Evolutionary conservation across 2,113 vertebrate species (phyloP), one percentile per base, ranked within the genome.

Genomic region (Eleginops maclovinus): DNA sequence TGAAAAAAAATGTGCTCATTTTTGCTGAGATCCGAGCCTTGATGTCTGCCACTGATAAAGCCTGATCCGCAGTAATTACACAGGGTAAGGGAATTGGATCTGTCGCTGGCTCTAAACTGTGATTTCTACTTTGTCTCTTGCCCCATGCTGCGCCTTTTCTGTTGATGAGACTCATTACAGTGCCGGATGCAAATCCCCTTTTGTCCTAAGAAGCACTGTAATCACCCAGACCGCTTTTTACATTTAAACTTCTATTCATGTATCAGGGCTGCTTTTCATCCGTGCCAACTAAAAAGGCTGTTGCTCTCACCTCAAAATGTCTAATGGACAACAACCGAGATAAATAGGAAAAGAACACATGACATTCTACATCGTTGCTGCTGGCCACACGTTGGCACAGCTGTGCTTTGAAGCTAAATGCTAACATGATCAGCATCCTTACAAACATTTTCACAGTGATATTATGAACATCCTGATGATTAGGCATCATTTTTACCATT

Each of bases 1-100:
- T 85, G 54, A 87, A 88, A 83, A 85, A 88, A 89, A 84, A 85
- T 90, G 83, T 87, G 71, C 70, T 91, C 73, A 81, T 91, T 90
- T 86, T 87, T 58, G 17, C 70, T 55, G 63, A 75, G 86, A 90
- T 91, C 81, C 82, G 74, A 77, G 68, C 51, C 87, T 84, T 84
- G 90, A 93, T 93, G 86, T 88, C 90, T 90, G 82, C 86, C 62
- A 73, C 84, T 85, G 92, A 91, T 90, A 91, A 89, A 78, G 85
- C 72, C 81, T 92, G 89, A 92, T 89, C 89, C 40, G 28, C 79
- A 56, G 88, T 90, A 89, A 92, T 91, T 93, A 93, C 86, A 84
- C 74, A 68, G 80, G 76, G 82, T 85, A 74, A 72, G 85, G 88
- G 88, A 87, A 91, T 89, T 92, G 82, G 75, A 89, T 88, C 83